Conservation (phyloP, 1,140 invertebrate species). For the Cotesia typhae region DNA sequence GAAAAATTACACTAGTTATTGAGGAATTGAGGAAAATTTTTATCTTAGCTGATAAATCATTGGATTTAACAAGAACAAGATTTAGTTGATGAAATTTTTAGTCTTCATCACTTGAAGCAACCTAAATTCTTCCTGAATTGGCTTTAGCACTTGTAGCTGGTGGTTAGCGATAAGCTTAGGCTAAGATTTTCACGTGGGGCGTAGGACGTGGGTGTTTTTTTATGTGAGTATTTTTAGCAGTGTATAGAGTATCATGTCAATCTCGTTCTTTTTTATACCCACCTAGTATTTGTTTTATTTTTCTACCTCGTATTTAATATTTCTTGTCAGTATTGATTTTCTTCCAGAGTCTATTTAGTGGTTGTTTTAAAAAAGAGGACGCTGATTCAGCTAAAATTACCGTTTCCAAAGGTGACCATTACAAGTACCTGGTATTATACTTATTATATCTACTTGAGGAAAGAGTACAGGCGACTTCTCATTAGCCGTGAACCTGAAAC, state of each 20-base stretch:
- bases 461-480: constrained; percentile 34
- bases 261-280: background rate
- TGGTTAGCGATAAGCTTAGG: no score
- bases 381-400: constrained; percentile 45
- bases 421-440: constrained; percentile 36
- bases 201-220: no score
- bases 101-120: no score
- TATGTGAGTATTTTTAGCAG: background rate
- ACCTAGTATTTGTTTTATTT: constrained; percentile 3
- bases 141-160: no score
- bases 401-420: constrained; percentile 35
- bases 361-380: constrained; percentile 41
- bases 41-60: no score
- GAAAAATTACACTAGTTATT: no score
- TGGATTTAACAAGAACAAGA: no score
- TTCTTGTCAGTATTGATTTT: constrained; percentile 33
- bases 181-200: no score
- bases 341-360: background rate
- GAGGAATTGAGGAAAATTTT: no score
- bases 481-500: constrained; percentile 33
- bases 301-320: constrained; percentile 1
- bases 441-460: constrained; percentile 32
- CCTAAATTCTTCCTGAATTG: no score
- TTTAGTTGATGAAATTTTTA: no score
- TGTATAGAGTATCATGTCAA: constrained; percentile 23